A percentile compares a stretch with the other conserved stretches of the same genome.
Evolutionary conservation across 2,888 invertebrate genomes (phyloP).

Genomic region (Branchellion lobata): DNA sequence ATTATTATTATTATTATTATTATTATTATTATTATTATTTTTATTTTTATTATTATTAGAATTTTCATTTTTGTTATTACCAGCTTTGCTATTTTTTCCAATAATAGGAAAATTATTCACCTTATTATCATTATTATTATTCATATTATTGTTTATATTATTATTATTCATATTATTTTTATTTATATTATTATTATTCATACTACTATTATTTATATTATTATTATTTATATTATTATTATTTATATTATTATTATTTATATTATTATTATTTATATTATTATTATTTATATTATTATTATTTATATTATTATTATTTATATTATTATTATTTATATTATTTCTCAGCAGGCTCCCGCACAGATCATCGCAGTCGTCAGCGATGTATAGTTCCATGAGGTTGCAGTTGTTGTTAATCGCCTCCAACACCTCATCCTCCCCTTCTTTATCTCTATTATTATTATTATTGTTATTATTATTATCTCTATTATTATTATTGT

Average conservation of each 20-base stretch:
- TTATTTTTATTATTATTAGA: neutral
- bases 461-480: constrained; percentile 1
- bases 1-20: neutral
- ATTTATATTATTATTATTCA: neutral
- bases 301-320: neutral
- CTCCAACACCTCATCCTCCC: neutral
- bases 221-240: neutral
- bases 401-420: neutral
- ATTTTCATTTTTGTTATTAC: neutral
- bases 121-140: neutral
- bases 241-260: neutral
- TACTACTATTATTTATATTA: neutral
- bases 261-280: neutral
- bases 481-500: neutral
- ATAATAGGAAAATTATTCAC: neutral
- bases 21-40: neutral
- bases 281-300: neutral
- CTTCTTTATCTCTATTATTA: neutral
- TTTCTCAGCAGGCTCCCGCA: neutral
- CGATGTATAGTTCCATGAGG: neutral
- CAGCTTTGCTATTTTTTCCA: neutral
- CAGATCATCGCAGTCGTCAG: neutral
- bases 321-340: constrained; percentile 5
- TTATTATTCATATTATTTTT: no score
- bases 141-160: neutral